These are phyloP conservation scores for Phaetusa simplex DNA, from an alignment of 2,113 vertebrate genomes.

Conservation along the genomic window DNA sequence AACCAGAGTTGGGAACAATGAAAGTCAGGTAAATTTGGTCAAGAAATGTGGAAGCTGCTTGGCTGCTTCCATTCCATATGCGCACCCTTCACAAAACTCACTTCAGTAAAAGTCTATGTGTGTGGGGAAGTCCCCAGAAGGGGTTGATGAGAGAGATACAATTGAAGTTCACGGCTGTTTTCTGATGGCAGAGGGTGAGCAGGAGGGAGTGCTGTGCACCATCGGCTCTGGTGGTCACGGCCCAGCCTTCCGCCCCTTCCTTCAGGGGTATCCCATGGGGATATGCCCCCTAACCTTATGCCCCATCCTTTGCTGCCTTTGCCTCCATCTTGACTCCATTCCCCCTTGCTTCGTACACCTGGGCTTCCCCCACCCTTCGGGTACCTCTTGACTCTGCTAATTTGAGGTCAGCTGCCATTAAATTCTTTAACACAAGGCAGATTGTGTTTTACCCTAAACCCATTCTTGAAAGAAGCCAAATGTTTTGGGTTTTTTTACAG, in stretches of 20 bases:
- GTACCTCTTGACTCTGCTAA: not conserved
- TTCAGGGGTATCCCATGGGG: rapidly evolving
- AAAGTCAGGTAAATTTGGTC: not conserved
- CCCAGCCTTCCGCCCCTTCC: not conserved
- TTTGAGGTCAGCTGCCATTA: not conserved
- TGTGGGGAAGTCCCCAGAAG: not conserved
- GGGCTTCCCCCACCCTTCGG: rapidly evolving
- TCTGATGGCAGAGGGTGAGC: not conserved
- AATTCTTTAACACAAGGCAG: not conserved
- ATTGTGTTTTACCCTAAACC: not conserved
- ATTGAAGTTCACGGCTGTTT: not conserved
- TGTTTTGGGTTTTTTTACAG: no score
- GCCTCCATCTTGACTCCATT: not conserved
- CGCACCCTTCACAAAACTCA: not conserved
- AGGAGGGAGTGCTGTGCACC: rapidly evolving
- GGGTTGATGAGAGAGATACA: no score
- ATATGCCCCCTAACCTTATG: no score
- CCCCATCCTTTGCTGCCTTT: not conserved
- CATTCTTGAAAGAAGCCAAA: not conserved
- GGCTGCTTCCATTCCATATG: not conserved
- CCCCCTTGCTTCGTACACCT: rapidly evolving
- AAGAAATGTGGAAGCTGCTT: not conserved
- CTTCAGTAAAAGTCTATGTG: not conserved
- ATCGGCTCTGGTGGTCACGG: not conserved
- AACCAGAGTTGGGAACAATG: not conserved